Evolutionary conservation across 1,140 invertebrate species (phyloP), one percentile per base, ranked within the genome.

Genomic region (Ptiloglossa arizonensis): DNA sequence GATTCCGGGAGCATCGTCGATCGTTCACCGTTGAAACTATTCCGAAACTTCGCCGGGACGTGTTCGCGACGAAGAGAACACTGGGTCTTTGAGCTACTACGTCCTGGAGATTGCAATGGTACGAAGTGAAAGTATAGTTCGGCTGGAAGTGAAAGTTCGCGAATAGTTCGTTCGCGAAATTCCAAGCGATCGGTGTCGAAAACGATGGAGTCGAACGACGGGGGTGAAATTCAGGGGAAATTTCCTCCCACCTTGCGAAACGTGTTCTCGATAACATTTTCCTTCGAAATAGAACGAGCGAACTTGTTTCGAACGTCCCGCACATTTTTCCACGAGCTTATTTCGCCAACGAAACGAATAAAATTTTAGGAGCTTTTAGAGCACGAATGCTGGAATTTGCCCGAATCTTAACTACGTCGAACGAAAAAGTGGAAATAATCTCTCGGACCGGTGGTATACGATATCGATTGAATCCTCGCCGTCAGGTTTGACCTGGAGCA

Each of bases 41-140:
- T 62, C 46, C 13, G 5, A n/a, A 77, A 77, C 67, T 77, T 63
- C n/a, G 8, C 17, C 5, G 9, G n/a, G 44, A 71, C 32, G 57
- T 22, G 68, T 59, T 46, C 27, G 46, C 27, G 38, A 54, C 32
- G 59, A 71, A 70, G 56, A 52, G 74, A 70, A 52, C 67, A 27
- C 0, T 64, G 29, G 38, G 9, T 57, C 41, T 38, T 41, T 13
- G 52, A 68, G 32, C 48, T 57, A n/a, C n/a, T n/a, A 66, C 38
- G 24, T 22, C 15, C 32, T 17, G 44, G 19, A 50, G 29, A 48
- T 70, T 62, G 35, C n/a, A 56, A 62, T 52, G 41, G 56, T 50
- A 22, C 38, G 2, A 8, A 59, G 74, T 70, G 66, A 70, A 76
- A 70, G 56, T 70, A 70, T 44, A 44, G 19, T 29, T 56, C n/a